Evolutionary conservation across 2,888 invertebrate species (phyloP).

Genomic region (Euplexia lucipara): DNA sequence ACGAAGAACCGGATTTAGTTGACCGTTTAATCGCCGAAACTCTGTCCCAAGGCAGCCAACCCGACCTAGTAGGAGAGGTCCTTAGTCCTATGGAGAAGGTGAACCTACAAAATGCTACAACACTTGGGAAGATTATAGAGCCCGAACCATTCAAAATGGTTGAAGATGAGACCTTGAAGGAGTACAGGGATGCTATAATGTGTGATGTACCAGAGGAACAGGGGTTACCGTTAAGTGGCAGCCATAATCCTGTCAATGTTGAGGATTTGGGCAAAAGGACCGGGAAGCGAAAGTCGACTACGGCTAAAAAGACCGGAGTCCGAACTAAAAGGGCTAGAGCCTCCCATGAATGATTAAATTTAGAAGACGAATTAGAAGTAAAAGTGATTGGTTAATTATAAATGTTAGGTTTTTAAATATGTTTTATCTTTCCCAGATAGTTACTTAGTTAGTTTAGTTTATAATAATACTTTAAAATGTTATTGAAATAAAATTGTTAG

Average conservation of each 20-base stretch:
- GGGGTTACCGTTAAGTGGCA: conserved; percentile 70
- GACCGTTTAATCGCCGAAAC: conserved; percentile 76
- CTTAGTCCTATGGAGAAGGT: conserved; percentile 75
- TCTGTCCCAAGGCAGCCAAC: conserved; percentile 67
- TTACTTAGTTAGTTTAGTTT: conserved; percentile 1
- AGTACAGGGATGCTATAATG: conserved; percentile 75
- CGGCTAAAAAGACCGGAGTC: conserved; percentile 64
- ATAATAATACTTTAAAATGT: not conserved
- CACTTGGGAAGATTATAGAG: conserved; percentile 68
- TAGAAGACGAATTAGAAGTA: not conserved
- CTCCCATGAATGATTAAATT: conserved; percentile 35
- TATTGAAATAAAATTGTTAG: not conserved
- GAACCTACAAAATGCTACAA: conserved; percentile 70
- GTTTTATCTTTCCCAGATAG: not conserved
- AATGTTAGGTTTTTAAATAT: conserved; percentile 8
- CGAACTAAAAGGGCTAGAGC: conserved; percentile 67
- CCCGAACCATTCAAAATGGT: conserved; percentile 41
- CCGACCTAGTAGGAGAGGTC: conserved; percentile 75
- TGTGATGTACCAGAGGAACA: conserved; percentile 64
- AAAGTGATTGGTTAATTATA: conserved; percentile 7
- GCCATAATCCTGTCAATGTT: conserved; percentile 71
- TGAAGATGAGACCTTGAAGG: conserved; percentile 72
- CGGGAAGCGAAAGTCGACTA: conserved; percentile 69
- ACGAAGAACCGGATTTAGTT: conserved; percentile 66
- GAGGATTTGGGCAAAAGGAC: conserved; percentile 65